Base-by-base conservation (phyloP, 2,113 vertebrate species). In the Kryptolebias marmoratus region DNA sequence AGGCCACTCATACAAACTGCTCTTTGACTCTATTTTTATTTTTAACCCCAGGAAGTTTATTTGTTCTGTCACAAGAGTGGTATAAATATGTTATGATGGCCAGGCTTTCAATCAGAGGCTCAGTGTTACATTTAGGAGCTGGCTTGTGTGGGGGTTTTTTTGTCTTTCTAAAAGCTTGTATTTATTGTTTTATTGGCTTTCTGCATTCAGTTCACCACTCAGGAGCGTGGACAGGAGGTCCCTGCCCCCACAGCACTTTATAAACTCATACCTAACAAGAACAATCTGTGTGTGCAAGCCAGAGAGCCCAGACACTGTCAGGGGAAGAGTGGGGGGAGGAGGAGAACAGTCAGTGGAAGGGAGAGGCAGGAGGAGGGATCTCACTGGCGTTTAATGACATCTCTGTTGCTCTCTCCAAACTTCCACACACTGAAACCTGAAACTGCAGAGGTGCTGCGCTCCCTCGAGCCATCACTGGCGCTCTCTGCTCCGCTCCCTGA, bases 221-320 rank as follows among this genome's bases (percentile, higher is more conserved):
- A 73, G 56, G 70, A 81, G 88, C 78, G 52, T 36, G 15, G 28
- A 59, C 64, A 56, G 64, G 62, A 74, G 57, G 70, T 60, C 88
- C 87, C 89, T 87, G 88, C 88, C 80, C 68, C 93, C 83, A 71
- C 81, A 73, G 92, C 95, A 89, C 93, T 87, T 91, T 84, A 83
- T 76, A 89, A 90, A 90, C 86, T 84, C 9, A 79, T 83, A 87
- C 91, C 87, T 96, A 96, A 97, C 95, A 91, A 96, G 95, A 96
- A 95, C 95, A 96, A 96, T 96, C 95, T 96, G 97, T 92, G 90
- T 92, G 90, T 82, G 85, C 75, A 88, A 84, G 74, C 76, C 47
- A 28, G 49, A 77, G 83, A 78, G 64, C 81, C 55, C 90, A 86
- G 87, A 75, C 81, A 69, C 77, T 81, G 77, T 78, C 12, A 28